Conservation (phyloP, 2,113 vertebrate species). For the Caloenas nicobarica region DNA sequence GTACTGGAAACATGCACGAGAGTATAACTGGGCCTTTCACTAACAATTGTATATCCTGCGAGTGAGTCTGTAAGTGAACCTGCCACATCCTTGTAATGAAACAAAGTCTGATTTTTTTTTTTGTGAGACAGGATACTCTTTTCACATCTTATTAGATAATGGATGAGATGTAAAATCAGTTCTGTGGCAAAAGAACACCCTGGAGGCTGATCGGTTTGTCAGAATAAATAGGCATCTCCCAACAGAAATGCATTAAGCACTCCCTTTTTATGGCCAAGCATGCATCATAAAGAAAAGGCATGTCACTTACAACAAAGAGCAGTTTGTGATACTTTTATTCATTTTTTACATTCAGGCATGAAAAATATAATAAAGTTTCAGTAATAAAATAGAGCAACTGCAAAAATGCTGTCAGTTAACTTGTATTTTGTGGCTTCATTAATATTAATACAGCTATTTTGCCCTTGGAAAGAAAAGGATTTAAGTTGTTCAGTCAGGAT, state of each 20-base stretch:
- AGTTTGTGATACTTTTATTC: slow-evolving; percentile 16
- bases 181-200: slow-evolving; percentile 69
- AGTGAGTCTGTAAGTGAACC: neutral
- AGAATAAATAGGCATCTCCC: slow-evolving; percentile 74
- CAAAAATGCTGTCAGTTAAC: slow-evolving; percentile 34
- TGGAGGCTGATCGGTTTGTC: slow-evolving; percentile 71
- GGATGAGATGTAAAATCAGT: slow-evolving; percentile 74
- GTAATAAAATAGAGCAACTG: slow-evolving; percentile 23
- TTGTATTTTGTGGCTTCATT: slow-evolving; percentile 27
- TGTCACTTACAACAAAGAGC: slow-evolving; percentile 46
- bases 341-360: slow-evolving; percentile 5
- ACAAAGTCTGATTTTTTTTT: slow-evolving; percentile 6
- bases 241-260: slow-evolving; percentile 62
- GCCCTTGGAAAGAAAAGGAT: slow-evolving; percentile 41
- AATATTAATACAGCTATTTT: slow-evolving; percentile 43
- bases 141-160: slow-evolving; percentile 69
- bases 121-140: slow-evolving; percentile 4
- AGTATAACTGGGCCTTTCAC: neutral
- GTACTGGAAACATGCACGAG: neutral
- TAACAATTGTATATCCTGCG: neutral
- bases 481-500: slow-evolving; percentile 9
- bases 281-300: slow-evolving; percentile 45
- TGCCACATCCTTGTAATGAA: neutral
- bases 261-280: slow-evolving; percentile 45
- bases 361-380: slow-evolving; percentile 14